Evolutionary conservation across 2,888 invertebrate genomes (phyloP).

Genomic region (Gortyna flavago): DNA sequence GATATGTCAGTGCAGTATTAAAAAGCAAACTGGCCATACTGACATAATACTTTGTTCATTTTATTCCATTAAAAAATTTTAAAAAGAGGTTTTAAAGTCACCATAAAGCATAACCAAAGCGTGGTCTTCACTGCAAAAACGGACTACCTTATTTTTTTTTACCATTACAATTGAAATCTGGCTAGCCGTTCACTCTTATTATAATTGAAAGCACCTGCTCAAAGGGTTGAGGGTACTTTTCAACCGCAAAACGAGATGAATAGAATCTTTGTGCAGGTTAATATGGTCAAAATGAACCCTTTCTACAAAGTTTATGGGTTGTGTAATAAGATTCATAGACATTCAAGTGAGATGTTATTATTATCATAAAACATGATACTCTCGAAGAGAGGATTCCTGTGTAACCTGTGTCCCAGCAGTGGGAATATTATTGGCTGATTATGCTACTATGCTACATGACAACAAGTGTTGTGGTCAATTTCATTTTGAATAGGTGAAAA

Average conservation of each 20-base stretch:
- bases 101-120: not conserved
- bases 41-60: too few relatives aligned
- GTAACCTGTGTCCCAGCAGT: too few relatives aligned
- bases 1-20: not conserved
- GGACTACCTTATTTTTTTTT: not conserved
- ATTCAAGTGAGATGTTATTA: not conserved
- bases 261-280: not conserved
- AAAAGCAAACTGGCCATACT: not conserved
- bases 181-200: slow-evolving; percentile 14
- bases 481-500: not conserved
- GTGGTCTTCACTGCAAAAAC: not conserved
- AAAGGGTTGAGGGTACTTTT: slow-evolving; percentile 1
- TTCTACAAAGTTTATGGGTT: slow-evolving; percentile 52
- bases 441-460: too few relatives aligned
- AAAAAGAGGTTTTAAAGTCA: not conserved
- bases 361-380: too few relatives aligned
- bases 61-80: too few relatives aligned
- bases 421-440: too few relatives aligned
- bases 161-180: not conserved
- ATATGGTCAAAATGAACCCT: slow-evolving; percentile 18
- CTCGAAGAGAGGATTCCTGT: too few relatives aligned
- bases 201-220: slow-evolving; percentile 37
- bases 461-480: slow-evolving; percentile 25
- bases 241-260: slow-evolving; percentile 26
- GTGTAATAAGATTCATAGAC: slow-evolving; percentile 41